A percentile compares a stretch with the other conserved stretches of the same genome.
Evolutionary conservation across 2,888 invertebrate genomes (phyloP).

Genomic region (Stenotaenia linearis): DNA sequence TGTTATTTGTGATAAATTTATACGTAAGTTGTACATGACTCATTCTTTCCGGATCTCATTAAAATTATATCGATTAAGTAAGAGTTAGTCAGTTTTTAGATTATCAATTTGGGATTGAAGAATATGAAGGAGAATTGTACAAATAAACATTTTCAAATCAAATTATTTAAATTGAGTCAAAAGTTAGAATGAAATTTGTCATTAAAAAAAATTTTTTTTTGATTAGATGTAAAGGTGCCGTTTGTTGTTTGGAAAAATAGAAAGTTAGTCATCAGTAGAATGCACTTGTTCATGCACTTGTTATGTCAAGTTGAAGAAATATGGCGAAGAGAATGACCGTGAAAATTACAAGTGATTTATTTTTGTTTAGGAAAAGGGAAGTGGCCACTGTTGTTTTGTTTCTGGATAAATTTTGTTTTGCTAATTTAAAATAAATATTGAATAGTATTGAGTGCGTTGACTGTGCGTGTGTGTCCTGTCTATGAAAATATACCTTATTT

Average conservation of each 20-base stretch:
- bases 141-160: not conserved
- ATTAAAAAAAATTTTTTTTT: not conserved
- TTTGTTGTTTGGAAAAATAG: not conserved
- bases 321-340: not conserved
- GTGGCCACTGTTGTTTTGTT: not conserved
- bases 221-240: not conserved
- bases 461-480: not conserved
- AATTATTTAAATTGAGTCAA: not conserved
- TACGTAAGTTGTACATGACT: conserved; percentile 32
- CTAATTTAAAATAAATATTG: not conserved
- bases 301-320: not conserved
- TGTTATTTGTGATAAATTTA: conserved; percentile 33
- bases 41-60: conserved; percentile 33
- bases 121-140: not conserved
- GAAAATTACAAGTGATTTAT: not conserved
- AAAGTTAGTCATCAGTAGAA: not conserved
- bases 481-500: not conserved
- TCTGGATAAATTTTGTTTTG: not conserved
- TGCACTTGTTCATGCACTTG: not conserved
- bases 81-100: not conserved
- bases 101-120: not conserved
- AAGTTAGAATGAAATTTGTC: not conserved
- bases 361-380: not conserved
- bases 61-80: not conserved
- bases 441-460: not conserved